phyloP scores from a whole-genome alignment of 64 coral and sea anemone species.

The Hydrozoanthus tunicans region DNA sequence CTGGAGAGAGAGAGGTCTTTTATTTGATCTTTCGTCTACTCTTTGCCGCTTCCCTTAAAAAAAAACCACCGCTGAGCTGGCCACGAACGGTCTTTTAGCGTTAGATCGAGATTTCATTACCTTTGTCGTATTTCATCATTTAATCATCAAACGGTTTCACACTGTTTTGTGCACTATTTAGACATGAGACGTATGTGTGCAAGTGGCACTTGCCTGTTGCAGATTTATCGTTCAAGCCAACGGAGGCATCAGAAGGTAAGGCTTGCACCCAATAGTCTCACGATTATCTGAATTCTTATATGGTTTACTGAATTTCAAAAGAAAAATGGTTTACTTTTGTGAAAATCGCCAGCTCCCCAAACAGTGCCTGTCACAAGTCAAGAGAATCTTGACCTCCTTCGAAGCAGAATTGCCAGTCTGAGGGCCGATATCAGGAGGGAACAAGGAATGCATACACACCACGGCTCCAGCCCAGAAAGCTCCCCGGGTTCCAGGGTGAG shows the following conservation, averaged over 20 bases:
- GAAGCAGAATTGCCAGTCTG: slow-evolving; percentile 47
- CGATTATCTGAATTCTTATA: neutral
- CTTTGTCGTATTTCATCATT: no score
- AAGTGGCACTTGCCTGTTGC: neutral
- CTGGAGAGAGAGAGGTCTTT: no score
- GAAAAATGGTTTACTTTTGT: neutral
- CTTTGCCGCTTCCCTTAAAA: no score
- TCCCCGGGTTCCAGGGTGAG: slow-evolving; percentile 29
- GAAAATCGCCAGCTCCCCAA: neutral
- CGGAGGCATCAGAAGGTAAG: slow-evolving; percentile 9
- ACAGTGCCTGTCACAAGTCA: slow-evolving; percentile 33
- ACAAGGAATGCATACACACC: slow-evolving; percentile 38
- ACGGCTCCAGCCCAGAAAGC: slow-evolving; percentile 26
- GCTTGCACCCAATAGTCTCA: neutral
- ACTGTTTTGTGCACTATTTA: neutral
- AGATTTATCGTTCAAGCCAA: slow-evolving; percentile 21
- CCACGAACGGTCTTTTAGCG: no score
- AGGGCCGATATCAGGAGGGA: slow-evolving; percentile 47
- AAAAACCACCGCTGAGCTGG: no score
- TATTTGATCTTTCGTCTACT: no score
- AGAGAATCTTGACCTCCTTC: slow-evolving; percentile 23
- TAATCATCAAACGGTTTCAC: neutral
- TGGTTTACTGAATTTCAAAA: neutral
- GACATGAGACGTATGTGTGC: neutral
- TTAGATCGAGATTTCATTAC: no score